These are phyloP conservation scores for Electrona antarctica DNA, from an alignment of 2,113 vertebrate species.

Conservation along the genomic window DNA sequence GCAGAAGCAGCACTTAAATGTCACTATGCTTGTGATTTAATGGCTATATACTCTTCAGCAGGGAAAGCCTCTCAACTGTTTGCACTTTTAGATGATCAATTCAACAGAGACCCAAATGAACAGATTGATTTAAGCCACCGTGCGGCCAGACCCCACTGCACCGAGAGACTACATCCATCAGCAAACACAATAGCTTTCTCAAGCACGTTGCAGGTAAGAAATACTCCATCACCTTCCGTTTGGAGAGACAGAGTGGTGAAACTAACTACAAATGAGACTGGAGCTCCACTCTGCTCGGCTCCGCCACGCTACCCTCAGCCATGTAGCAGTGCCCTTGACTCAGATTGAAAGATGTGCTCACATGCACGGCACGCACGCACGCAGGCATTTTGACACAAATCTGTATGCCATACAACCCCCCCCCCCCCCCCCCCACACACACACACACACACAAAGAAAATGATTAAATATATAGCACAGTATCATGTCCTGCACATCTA, in stretches of 20 bases:
- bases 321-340: neutral
- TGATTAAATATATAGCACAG: no score
- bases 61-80: constrained; percentile 47
- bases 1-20: constrained; percentile 12
- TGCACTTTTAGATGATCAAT: constrained; percentile 71
- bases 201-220: constrained; percentile 60
- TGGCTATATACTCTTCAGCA: constrained; percentile 47
- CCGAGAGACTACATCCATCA: constrained; percentile 73
- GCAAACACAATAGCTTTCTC: constrained; percentile 67
- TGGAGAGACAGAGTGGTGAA: constrained; percentile 49
- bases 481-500: no score
- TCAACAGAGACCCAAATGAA: constrained; percentile 70
- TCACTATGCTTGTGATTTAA: constrained; percentile 42
- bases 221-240: constrained; percentile 65
- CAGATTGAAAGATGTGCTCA: neutral
- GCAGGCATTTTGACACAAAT: neutral
- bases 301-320: neutral
- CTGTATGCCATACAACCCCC: no score
- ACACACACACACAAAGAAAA: neutral
- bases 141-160: constrained; percentile 57
- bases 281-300: neutral
- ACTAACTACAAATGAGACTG: constrained; percentile 60
- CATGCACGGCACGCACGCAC: neutral
- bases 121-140: constrained; percentile 72
- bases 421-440: neutral